phyloP scores from a whole-genome alignment of 2,888 invertebrate genomes.

The Cheilosia scutellata region DNA sequence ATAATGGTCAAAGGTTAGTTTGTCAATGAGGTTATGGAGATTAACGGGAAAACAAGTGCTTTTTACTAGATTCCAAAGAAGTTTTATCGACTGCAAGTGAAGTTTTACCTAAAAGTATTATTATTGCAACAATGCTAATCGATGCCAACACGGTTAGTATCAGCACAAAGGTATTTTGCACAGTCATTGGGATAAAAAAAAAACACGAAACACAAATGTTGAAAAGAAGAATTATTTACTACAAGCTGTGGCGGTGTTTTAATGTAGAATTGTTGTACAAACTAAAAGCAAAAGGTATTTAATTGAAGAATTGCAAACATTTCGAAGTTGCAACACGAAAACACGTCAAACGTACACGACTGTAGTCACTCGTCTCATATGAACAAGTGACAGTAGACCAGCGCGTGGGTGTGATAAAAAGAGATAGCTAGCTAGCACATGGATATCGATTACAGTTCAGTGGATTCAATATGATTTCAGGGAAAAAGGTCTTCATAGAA shows the following conservation, averaged over 20 bases:
- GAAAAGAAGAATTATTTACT: neutral
- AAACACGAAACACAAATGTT: neutral
- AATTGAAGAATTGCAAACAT: slow-evolving; percentile 51
- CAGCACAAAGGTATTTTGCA: slow-evolving; percentile 80
- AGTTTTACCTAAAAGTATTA: slow-evolving; percentile 86
- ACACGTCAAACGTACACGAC: slow-evolving; percentile 54
- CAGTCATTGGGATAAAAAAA: slow-evolving; percentile 78
- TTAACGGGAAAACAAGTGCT: neutral
- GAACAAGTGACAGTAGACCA: slow-evolving; percentile 46
- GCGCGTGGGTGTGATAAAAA: slow-evolving; percentile 35
- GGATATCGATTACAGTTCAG: slow-evolving; percentile 56
- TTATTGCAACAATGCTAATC: slow-evolving; percentile 85
- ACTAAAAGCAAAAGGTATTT: slow-evolving; percentile 23
- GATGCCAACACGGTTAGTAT: slow-evolving; percentile 86
- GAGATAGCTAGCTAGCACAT: slow-evolving; percentile 22
- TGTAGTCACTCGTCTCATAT: slow-evolving; percentile 17
- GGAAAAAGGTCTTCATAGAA: neutral
- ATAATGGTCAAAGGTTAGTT: slow-evolving; percentile 45
- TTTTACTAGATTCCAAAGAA: neutral
- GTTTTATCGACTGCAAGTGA: neutral
- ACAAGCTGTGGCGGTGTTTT: slow-evolving; percentile 13
- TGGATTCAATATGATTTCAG: slow-evolving; percentile 21
- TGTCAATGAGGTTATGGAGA: slow-evolving; percentile 40
- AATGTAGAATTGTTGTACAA: slow-evolving; percentile 17
- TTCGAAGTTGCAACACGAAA: slow-evolving; percentile 37